Percentiles rank a stretch among this genome's conserved stretches.
Conservation (phyloP, 2,888 invertebrate species). For the Imbricaverruca yamaguchii region DNA sequence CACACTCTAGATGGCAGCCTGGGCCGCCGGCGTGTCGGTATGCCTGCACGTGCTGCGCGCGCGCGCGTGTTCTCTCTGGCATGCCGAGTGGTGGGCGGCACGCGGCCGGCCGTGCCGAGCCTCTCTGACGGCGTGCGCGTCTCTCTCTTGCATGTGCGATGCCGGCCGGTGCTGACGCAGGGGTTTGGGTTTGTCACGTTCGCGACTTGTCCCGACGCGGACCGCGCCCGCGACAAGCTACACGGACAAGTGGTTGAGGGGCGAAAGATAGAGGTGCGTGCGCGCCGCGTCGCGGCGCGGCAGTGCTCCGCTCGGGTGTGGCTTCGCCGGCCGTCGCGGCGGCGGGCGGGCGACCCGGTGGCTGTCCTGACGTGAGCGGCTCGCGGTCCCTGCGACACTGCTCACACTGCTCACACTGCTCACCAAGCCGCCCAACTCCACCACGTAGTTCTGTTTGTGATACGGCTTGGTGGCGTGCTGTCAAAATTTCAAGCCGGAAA, state of each 20-base stretch:
- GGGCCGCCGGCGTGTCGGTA: background rate
- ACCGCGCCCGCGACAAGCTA: conserved; percentile 99
- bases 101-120: background rate
- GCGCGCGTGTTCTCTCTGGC: background rate
- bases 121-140: conserved; percentile 9
- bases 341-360: no score
- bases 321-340: no score
- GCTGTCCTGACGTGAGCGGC: no score
- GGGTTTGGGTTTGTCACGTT: conserved; percentile 99
- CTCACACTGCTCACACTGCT: no score
- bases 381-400: no score
- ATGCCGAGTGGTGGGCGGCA: background rate
- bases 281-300: conserved; percentile 42
- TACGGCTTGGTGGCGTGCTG: no score
- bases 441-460: no score
- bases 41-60: background rate
- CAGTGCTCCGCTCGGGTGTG: no score
- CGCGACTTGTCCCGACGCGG: conserved; percentile 99
- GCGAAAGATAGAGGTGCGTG: conserved; percentile 99
- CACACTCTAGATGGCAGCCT: no score
- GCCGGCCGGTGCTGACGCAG: conserved; percentile 57
- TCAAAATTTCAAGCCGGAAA: no score
- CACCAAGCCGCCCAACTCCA: no score
- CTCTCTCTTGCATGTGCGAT: background rate
- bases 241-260: conserved; percentile 99